Conservation (phyloP, 1,140 invertebrate genomes). For the Drosophila ambigua region DNA sequence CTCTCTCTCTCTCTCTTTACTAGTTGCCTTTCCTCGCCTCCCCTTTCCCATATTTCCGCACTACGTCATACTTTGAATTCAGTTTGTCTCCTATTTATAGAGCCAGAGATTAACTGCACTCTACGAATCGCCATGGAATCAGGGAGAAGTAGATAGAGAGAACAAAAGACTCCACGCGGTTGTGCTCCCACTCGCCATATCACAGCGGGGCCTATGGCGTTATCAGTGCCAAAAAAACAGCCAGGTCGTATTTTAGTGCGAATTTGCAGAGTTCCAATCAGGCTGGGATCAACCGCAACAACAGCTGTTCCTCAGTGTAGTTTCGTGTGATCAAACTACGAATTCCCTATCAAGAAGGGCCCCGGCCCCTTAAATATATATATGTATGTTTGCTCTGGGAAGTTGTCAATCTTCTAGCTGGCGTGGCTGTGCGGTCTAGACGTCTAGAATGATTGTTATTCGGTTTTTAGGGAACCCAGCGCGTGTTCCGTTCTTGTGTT, state of each 20-base stretch:
- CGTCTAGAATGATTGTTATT: conserved; percentile 5
- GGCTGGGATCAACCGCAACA: conserved; percentile 20
- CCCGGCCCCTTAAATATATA: conserved; percentile 1
- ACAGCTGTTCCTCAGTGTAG: conserved; percentile 24
- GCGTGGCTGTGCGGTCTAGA: conserved; percentile 48
- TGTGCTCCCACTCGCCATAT: conserved; percentile 8
- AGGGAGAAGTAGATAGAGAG: neutral
- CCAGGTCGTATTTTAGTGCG: conserved; percentile 39
- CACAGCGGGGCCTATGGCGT: conserved; percentile 8
- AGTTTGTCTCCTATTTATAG: conserved; percentile 71
- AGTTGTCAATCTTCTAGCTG: neutral
- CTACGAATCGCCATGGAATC: conserved; percentile 22
- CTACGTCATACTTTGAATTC: conserved; percentile 60
- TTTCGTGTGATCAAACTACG: too few relatives aligned
- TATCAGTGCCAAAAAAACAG: conserved; percentile 61
- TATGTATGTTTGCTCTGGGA: neutral
- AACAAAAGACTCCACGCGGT: neutral
- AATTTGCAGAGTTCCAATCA: conserved; percentile 32
- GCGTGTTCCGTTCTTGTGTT: conserved; percentile 23
- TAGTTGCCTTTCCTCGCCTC: conserved; percentile 21
- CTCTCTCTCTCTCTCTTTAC: conserved; percentile 36
- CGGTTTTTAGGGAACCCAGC: too few relatives aligned
- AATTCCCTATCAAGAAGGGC: too few relatives aligned
- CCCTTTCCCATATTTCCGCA: conserved; percentile 17
- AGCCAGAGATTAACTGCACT: conserved; percentile 50